Base-by-base conservation (phyloP, 2,113 vertebrate species). In the Odontophorus gujanensis region DNA sequence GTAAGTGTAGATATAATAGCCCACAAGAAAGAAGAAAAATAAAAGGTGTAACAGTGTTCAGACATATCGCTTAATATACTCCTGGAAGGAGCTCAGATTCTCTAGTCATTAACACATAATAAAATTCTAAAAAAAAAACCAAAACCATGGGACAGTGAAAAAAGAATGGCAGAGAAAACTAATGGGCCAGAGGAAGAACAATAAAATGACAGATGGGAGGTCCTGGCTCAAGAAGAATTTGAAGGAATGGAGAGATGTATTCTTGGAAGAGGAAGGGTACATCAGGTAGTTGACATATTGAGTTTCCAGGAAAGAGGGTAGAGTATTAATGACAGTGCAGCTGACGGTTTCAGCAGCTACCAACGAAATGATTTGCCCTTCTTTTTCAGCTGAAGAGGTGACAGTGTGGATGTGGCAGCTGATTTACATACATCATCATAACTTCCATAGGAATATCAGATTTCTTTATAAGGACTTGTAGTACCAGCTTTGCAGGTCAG, bases 201-300 rank as follows among this genome's bases (percentile, higher is more conserved):
- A 96, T 94, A 71, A 87, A 90, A 76, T 95, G 97, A 75, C 97
- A 97, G 95, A 87, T 19, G 76, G 92, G 93, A 89, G 48, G 91
- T 32, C 30, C 90, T 94, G 96, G 91, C 73, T 81, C 90, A 75
- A 97, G 97, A 96, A 59, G 63, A 80, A 93, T 97, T 96, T 92
- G 89, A 97, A 96, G 93, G 94, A 91, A 93, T 65, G 84, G 53
- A 66, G 24, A 76, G 81, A 83, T 82, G 86, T 95, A 79, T 90
- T 93, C 83, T 83, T 93, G 89, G 97, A 97, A 97, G 96, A 97
- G 92, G 91, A 96, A 97, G 95, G 86, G 91, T 86, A 96, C 97
- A 96, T 96, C 95, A 98, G 96, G 93, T 95, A 95, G 93, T 95
- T 95, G 81, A 92, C 40, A 82, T 93, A 91, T 76, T 50, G 76